Percentiles rank a stretch among this genome's conserved stretches.
phyloP scores from a whole-genome alignment of 2,113 vertebrate genomes.

The Octodon degus region DNA sequence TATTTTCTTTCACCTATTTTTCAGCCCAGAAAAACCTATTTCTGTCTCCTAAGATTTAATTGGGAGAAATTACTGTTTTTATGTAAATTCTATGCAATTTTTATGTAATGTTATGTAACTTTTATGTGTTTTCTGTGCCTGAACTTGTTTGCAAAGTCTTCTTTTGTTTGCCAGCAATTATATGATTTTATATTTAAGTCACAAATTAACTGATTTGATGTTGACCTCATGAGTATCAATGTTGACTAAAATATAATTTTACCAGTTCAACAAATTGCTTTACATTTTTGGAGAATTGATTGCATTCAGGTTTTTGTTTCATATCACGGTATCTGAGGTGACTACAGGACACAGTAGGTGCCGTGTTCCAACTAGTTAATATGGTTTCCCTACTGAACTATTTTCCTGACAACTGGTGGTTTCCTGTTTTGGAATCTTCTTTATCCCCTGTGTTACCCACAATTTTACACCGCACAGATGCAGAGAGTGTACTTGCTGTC shows the following conservation, averaged over 20 bases:
- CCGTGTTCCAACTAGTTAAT: background rate
- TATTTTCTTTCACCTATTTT: background rate
- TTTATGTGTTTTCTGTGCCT: background rate
- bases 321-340: background rate
- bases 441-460: background rate
- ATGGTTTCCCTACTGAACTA: background rate
- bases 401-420: background rate
- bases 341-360: background rate
- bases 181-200: background rate
- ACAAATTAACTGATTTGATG: background rate
- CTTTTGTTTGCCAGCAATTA: background rate
- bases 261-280: background rate
- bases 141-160: background rate
- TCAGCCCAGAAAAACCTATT: background rate
- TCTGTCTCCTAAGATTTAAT: background rate
- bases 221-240: background rate
- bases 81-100: too few species aligned
- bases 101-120: too few species aligned
- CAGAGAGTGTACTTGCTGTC: background rate
- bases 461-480: background rate
- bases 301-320: background rate
- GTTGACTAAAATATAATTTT: background rate
- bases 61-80: background rate
- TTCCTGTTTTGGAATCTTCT: background rate
- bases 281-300: background rate